Evolutionary conservation across 1,140 invertebrate species (phyloP), one percentile per base, ranked within the genome.

Genomic region (Drosophila subpulchrella): DNA sequence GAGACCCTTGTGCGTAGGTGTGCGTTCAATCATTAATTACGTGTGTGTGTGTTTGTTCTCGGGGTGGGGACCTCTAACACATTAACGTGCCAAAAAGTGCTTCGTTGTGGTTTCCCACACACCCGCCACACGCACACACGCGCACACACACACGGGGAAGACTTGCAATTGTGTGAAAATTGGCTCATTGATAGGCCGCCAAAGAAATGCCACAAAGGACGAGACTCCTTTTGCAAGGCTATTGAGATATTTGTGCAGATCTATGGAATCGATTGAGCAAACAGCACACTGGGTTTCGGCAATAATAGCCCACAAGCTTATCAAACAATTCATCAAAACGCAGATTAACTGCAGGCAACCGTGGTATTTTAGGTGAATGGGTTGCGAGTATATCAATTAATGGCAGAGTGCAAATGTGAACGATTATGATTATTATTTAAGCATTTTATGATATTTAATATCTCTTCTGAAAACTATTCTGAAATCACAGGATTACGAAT

Each of bases 21-120:
- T 72, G 58, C 65, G 75, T 59, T 82, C 75, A 85, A 85, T 85
- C 82, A 85, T 85, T 85, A 86, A 85, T 85, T 85, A 85, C 78
- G 15, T 27, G 36, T 36, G 38, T 65, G 32, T 51, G 63, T 53
- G 41, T 57, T 38, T 66, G 51, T 61, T 48, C 3, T 32, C n/a
- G n/a, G 27, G 27, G 48, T 34, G 15, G 20, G 50, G 11, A 20
- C 56, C 62, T 34, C 60, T 12, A 53, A 79, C 83, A 86, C 83
- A 88, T 88, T 86, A 83, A 86, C 79, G 81, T 77, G 79, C 83
- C 84, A 79, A 88, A 86, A 88, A 88, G 72, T 88, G 83, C 84
- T 75, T 70, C 84, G 83, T 88, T 88, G 79, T 88, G 83, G 83
- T 66, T 88, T 88, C 38, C 42, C 46, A 42, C 41, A 55, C 39